A percentile compares a stretch with the other conserved stretches of the same genome.
phyloP scores from a whole-genome alignment of 2,888 invertebrate genomes.

The Stomorhina lunata region DNA sequence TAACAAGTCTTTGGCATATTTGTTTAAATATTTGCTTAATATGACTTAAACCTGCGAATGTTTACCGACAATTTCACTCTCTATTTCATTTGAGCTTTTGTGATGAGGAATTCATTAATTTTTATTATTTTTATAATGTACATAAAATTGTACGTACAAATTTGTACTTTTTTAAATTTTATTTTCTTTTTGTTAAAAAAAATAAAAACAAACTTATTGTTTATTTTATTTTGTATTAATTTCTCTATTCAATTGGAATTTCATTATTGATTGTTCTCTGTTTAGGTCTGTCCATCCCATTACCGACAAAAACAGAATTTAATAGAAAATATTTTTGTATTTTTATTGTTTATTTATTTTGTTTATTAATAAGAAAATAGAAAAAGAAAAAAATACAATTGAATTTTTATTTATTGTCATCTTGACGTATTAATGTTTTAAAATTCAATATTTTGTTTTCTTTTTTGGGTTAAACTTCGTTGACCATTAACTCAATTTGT shows the following conservation, averaged over 20 bases:
- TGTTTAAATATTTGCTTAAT: not conserved
- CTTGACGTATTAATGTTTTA: not conserved
- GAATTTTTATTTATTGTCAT: not conserved
- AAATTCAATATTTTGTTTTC: not conserved
- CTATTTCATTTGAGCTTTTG: slow-evolving; percentile 34
- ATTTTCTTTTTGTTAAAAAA: no score
- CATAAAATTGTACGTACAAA: no score
- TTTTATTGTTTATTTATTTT: not conserved
- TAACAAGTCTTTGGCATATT: not conserved
- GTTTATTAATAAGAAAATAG: not conserved
- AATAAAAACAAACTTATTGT: no score
- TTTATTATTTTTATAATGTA: no score
- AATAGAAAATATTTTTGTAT: not conserved
- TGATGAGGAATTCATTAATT: not conserved
- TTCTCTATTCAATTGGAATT: not conserved
- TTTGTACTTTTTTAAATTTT: no score
- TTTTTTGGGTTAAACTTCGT: not conserved
- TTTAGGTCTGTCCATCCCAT: not conserved
- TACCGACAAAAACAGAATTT: not conserved
- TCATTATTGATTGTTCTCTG: not conserved
- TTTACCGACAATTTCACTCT: slow-evolving; percentile 37
- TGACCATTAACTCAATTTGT: not conserved
- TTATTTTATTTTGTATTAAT: not conserved
- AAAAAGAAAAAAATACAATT: not conserved
- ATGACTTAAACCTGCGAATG: not conserved